Evolutionary conservation across 1,140 invertebrate genomes (phyloP), one percentile per base, ranked within the genome.

Genomic region (Brevipalpus yothersi): DNA sequence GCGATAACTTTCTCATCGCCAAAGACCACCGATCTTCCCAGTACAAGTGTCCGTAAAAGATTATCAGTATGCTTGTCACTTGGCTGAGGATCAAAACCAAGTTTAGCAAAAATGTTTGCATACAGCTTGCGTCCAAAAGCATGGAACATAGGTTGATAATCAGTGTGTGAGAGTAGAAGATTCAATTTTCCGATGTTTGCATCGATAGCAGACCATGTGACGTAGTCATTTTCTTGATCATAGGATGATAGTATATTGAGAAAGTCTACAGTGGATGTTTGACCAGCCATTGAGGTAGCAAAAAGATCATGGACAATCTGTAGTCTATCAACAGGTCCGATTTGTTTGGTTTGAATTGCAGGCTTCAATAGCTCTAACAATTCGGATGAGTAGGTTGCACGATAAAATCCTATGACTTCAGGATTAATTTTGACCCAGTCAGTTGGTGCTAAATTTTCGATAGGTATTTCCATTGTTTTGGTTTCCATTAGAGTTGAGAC

Each of bases 261-360:
- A 21, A 84, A 80, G 66, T 90, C 83, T 0, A 80, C 79, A 15
- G 86, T 86, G 31, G 79, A 79, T 2, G 78, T 76, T 62, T 84
- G 78, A 5, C 89, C 88, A 17, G 86, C 82, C 72, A 89, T 81
- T 1, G 89, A 82, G 72, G 77, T 53, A 8, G 60, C 23, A 62
- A 60, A 64, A 1, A 60, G 23, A 62, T 97, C 93, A 72, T 90
- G 86, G 39, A 93, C 75, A 5, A 97, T 70, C 7, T 86, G 85
- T 31, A 95, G 77, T 51, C 92, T 80, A 71, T 97, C 92, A 4
- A 95, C 72, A 4, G 88, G 85, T 39, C 84, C 83, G 65, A 98
- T 71, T 19, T 77, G 78, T 61, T 81, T 79, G 66, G 83, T 73
- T 59, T 78, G 75, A 56, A 97, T 82, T 0, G 84, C 83, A 0